A percentile compares a stretch with the other conserved stretches of the same genome.
Conservation (phyloP, 2,888 invertebrate genomes). For the Aromia moschata region DNA sequence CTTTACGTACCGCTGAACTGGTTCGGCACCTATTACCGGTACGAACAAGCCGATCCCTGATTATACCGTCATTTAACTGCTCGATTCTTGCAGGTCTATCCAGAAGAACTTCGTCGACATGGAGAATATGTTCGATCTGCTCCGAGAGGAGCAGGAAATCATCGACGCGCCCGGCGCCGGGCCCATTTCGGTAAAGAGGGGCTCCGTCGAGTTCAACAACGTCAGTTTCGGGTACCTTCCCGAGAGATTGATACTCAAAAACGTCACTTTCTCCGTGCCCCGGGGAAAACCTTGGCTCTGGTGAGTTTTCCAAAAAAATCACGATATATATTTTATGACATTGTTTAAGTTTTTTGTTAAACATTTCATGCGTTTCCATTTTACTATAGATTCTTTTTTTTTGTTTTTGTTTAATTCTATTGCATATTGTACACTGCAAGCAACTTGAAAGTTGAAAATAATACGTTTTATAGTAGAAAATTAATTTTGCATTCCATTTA, state of each 20-base stretch:
- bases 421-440: too few relatives aligned
- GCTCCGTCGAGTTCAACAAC: slow-evolving; percentile 86
- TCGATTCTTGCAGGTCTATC: slow-evolving; percentile 85
- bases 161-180: slow-evolving; percentile 84
- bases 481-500: too few relatives aligned
- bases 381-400: too few relatives aligned
- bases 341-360: too few relatives aligned
- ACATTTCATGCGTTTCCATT: too few relatives aligned
- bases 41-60: too few relatives aligned
- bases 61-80: too few relatives aligned
- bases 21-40: slow-evolving; percentile 98
- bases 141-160: slow-evolving; percentile 88
- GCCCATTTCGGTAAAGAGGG: slow-evolving; percentile 73
- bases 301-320: slow-evolving; percentile 60
- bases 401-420: too few relatives aligned
- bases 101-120: slow-evolving; percentile 98
- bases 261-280: slow-evolving; percentile 81
- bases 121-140: slow-evolving; percentile 99
- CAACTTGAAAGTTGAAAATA: too few relatives aligned
- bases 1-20: slow-evolving; percentile 96
- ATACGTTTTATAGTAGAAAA: too few relatives aligned
- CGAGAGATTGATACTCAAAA: slow-evolving; percentile 78
- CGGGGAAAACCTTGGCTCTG: slow-evolving; percentile 86
- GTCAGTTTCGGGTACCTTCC: slow-evolving; percentile 90
- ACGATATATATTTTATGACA: too few relatives aligned